Base-by-base conservation (phyloP, 2,797 vertebrate species). In the Borostomias antarcticus region DNA sequence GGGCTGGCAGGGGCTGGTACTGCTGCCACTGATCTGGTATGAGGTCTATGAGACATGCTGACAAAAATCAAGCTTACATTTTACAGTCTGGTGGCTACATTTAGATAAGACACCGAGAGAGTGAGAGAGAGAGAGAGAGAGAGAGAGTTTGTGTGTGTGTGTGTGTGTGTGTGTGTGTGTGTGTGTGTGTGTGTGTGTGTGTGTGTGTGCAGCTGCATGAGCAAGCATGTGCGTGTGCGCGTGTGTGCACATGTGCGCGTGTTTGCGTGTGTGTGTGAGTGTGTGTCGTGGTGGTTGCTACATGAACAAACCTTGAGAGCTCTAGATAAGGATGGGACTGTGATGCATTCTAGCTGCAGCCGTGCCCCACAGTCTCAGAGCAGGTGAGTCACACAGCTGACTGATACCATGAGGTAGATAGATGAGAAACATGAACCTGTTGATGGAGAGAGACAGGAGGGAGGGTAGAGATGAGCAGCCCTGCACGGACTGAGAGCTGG, bases 301-400 rank as follows among this genome's bases (percentile, higher is more conserved):
- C 56, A 58, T 35, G 40, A 69, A 37, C 54, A 48, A 33, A 43
- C 11, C 40, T n/a, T n/a, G n/a, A n/a, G n/a, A n/a, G n/a, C n/a
- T n/a, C n/a, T n/a, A n/a, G 47, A 61, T 60, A 61, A 50, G 26
- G 19, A 61, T 56, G 59, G 47, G 58, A 64, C 45, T 51, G 17
- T 51, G 51, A 72, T 67, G 51, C 58, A 29, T 30, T 21, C 48
- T 13, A 33, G 25, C 57, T 4, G 13, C n/a, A n/a, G n/a, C n/a
- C n/a, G n/a, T n/a, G n/a, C 58, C 21, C 43, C 28, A 19, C 25
- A 30, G 43, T 47, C 19, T 6, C 54, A 26, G 43, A 59, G 53
- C 29, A 29, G 19, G 28, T 43, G 64, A 58, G 64, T 66, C 54
- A 66, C 43, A 21, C n/a, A n/a, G n/a, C n/a, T n/a, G n/a, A n/a